A percentile compares a stretch with the other conserved stretches of the same genome.
phyloP scores from a whole-genome alignment of 2,888 invertebrate species.

The Plebejus anna region DNA sequence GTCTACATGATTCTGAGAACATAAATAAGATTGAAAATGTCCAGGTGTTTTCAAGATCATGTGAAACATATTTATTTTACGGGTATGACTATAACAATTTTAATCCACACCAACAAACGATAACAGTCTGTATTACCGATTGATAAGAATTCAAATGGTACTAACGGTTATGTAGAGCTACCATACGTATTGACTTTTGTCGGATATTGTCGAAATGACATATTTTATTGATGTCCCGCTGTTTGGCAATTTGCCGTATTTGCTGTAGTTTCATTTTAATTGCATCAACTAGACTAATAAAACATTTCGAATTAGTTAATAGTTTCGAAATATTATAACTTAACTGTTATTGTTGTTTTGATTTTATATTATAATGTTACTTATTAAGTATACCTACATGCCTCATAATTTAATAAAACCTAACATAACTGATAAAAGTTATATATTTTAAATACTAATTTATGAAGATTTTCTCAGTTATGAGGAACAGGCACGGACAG shows the following conservation, averaged over 20 bases:
- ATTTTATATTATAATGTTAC: neutral
- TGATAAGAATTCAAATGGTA: neutral
- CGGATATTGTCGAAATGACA: constrained; percentile 17
- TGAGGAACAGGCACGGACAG: too few relatives aligned
- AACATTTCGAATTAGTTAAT: neutral
- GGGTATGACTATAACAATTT: constrained; percentile 35
- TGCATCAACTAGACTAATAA: constrained; percentile 1
- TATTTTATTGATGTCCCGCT: constrained; percentile 12
- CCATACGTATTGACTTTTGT: constrained; percentile 21
- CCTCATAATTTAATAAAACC: too few relatives aligned
- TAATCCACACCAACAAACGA: neutral
- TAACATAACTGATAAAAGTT: too few relatives aligned
- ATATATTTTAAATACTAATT: too few relatives aligned
- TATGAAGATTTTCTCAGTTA: too few relatives aligned
- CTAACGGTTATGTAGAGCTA: neutral
- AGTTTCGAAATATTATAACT: neutral
- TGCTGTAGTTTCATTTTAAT: constrained; percentile 21
- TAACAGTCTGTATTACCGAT: neutral
- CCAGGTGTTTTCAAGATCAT: constrained; percentile 62
- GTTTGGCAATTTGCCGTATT: constrained; percentile 21
- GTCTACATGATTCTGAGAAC: constrained; percentile 33
- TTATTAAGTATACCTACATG: too few relatives aligned
- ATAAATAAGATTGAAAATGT: constrained; percentile 36
- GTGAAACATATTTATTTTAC: constrained; percentile 63
- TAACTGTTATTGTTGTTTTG: neutral